Base-by-base conservation (phyloP, 2,888 invertebrate genomes). In the Cosmia pyralina region DNA sequence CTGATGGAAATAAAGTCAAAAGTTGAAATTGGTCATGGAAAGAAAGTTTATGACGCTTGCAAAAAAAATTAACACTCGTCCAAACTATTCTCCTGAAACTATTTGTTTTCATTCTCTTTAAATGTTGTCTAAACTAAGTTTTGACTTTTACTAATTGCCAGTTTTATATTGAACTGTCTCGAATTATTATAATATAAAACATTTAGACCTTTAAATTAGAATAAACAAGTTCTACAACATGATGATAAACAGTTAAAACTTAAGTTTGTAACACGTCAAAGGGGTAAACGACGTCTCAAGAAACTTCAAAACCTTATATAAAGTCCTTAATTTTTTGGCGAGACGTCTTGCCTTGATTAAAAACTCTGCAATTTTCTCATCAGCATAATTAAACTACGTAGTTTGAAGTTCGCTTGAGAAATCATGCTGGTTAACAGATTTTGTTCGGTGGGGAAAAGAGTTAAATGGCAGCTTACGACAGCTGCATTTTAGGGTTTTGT, bases 351-450 rank as follows among this genome's bases (percentile, higher is more conserved):
- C 60, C 55, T 72, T 76, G 76, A 71, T 81, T 76, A 66, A 76
- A 75, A 79, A 79, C 79, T 78, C 48, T 58, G 41, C 65, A 81
- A 80, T 81, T 80, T 76, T 76, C 71, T 69, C 68, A 81, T 76
- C 53, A 76, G 71, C 65, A 69, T 74, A 79, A 81, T 80, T 69
- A 67, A 74, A 80, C 72, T 53, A 53, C 58, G 73, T 59, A 79
- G 73, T 68, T 75, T 75, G 41, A 72, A 78, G 69, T 71, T 75
- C 63, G 59, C 72, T 72, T 69, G 38, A 50, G 74, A 64, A 79
- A 69, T 75, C 66, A 75, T 28, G 66, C 62, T 78, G 52, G 66
- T 78, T 72, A 72, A 78, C 28, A 53, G 34, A 64, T 76, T 76
- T 41, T 13, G 41, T 63, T 41, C 7, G 2, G 22, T 10, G 57